Evolutionary conservation across 2,888 invertebrate genomes (phyloP), one percentile per base, ranked within the genome.

Genomic region (Hypena proboscidalis): DNA sequence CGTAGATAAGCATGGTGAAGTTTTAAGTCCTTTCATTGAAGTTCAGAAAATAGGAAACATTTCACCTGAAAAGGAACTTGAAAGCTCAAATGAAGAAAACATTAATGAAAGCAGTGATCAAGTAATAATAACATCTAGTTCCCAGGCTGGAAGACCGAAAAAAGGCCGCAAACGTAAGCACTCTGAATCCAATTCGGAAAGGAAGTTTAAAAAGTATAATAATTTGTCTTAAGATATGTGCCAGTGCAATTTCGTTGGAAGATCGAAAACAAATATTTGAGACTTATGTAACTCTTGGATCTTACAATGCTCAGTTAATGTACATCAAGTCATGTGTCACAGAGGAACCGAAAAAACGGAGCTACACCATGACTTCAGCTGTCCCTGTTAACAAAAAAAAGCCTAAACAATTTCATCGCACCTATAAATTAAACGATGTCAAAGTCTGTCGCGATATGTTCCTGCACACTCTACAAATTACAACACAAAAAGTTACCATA

Each of bases 261-360:
- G 46, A 38, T 35, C 34, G 46, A 22, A 42, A 46, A 42, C 29
- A 42, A 46, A 43, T 43, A 35, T 51, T 51, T 39, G 42, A 46
- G 19, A 46, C 39, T 33, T 46, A 32, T 38, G 45, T 46, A 15
- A 39, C 31, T 22, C 38, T 51, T 15, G 46, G 46, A 33, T 39
- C 51, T 20, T 46, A 43, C 35, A 33, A 39, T 31, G 35, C 45
- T 32, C 45, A 46, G 30, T 22, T 38, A 39, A 17, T 51, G 22
- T 43, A 35, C 35, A 51, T 51, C 29, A 38, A 29, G 26, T 35
- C 36, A 15, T 38, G 23, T 42, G 42, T 51, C 22, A 45, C 37
- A 36, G 45, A 51, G 36, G 30, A 27, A 29, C 30, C 30, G 21
- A 51, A 38, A 38, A 38, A 31, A 32, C 30, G 42, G 10, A 37